phyloP scores from a whole-genome alignment of 1,140 invertebrate species.

The Lordiphosa stackelbergi region DNA sequence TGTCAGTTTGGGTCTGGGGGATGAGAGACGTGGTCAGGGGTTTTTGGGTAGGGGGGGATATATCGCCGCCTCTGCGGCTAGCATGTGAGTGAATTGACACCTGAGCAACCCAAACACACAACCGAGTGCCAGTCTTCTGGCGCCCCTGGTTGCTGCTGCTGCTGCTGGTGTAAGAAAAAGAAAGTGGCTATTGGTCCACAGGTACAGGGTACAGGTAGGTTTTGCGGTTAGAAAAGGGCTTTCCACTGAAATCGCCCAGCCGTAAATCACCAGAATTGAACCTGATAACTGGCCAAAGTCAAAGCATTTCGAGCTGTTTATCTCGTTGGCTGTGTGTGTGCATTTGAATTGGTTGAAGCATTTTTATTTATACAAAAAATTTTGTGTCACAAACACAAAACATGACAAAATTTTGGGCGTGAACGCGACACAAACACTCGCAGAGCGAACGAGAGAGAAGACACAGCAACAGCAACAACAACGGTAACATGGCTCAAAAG shows the following conservation, averaged over 20 bases:
- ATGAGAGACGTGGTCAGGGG: constrained; percentile 6
- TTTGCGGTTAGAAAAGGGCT: constrained; percentile 35
- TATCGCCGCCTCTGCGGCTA: constrained; percentile 54
- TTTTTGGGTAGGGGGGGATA: background rate
- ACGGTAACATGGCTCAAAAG: constrained; percentile 36
- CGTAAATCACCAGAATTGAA: constrained; percentile 56
- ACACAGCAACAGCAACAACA: constrained; percentile 16
- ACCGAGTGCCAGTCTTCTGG: constrained; percentile 15
- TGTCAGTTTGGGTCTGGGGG: constrained; percentile 44
- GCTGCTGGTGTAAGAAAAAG: constrained; percentile 36
- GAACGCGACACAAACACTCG: constrained; percentile 35
- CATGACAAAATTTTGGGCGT: constrained; percentile 74
- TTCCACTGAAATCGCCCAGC: constrained; percentile 42
- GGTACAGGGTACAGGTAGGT: constrained; percentile 16
- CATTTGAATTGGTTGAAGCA: constrained; percentile 71
- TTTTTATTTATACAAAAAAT: constrained; percentile 53
- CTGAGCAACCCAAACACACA: constrained; percentile 55
- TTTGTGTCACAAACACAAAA: constrained; percentile 58
- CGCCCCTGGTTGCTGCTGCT: constrained; percentile 22
- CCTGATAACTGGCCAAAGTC: constrained; percentile 62
- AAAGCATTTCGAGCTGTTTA: constrained; percentile 47
- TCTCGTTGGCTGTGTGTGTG: constrained; percentile 30
- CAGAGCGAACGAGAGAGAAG: constrained; percentile 4
- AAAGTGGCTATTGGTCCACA: constrained; percentile 31
- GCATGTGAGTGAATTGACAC: constrained; percentile 63